Percentiles rank a stretch among this genome's conserved stretches.
Evolutionary conservation across 2,113 vertebrate genomes (phyloP).

Genomic region (Notiomystis cincta): DNA sequence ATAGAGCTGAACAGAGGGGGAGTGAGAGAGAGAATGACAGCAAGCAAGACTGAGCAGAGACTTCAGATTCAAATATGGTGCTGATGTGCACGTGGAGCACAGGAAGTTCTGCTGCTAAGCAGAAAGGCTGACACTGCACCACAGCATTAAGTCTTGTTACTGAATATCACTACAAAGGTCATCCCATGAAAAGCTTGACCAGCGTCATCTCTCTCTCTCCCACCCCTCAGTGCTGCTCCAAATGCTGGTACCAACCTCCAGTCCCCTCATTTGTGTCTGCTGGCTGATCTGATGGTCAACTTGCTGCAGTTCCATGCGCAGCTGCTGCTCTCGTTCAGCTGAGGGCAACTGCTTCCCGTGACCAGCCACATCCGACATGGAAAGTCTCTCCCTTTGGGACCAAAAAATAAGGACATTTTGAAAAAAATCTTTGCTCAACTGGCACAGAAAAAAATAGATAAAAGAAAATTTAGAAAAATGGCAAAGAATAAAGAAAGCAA

Average conservation of each 20-base stretch:
- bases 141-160: not conserved
- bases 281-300: conserved; percentile 97
- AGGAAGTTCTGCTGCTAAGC: not conserved
- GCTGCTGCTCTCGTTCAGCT: conserved; percentile 89
- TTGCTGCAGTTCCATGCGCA: conserved; percentile 94
- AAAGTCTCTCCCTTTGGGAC: conserved; percentile 69
- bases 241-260: conserved; percentile 77
- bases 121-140: not conserved
- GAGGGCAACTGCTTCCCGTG: conserved; percentile 80
- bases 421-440: not conserved
- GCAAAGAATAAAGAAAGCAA: not conserved
- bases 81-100: fast-evolving
- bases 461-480: not conserved
- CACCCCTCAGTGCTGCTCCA: not conserved
- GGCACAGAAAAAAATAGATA: not conserved
- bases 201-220: not conserved
- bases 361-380: conserved; percentile 68
- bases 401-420: not conserved
- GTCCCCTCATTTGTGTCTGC: conserved; percentile 88
- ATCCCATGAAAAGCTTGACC: not conserved
- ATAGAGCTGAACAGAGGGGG: not conserved
- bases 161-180: not conserved
- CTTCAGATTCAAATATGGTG: not conserved
- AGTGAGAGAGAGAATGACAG: not conserved
- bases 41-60: not conserved